Base-by-base conservation (phyloP, 2,797 vertebrate genomes). In the Orientallactaga sibirica region DNA sequence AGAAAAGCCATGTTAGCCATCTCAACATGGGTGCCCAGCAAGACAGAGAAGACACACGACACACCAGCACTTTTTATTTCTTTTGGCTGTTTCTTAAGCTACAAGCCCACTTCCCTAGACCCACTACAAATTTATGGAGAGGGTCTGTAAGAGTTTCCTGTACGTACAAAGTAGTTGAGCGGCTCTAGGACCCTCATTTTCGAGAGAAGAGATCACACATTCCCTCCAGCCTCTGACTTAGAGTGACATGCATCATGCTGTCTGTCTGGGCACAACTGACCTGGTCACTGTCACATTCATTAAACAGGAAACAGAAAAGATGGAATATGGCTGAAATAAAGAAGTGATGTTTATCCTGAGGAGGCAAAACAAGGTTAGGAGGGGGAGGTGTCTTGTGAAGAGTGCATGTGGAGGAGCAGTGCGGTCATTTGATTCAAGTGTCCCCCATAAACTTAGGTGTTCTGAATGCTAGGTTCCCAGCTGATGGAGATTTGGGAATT, bases 1-100 rank as follows among this genome's bases (percentile, higher is more conserved):
- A 91, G 93, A 75, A 93, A 96, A 95, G 86, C 96, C 96, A 79
- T 91, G 58, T 96, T 96, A 92, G 58, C 73, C 86, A 25, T 22
- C 82, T 95, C 67, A 68, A 5, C 62, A 75, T 91, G 79, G 84
- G 93, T 97, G 86, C 92, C 75, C 58, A 81, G 76, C n/a, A 55
- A 71, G 55, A 92, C 77, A 58, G 55, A 58, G 55, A 61, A 71
- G 55, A 93, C 77, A 94, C 77, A 92, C 9, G 55, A 93, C 77
- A 94, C 77, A 92, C 9, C 41, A 92, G 27, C 85, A 41, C 52
- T 22, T 75, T 95, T 92, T 75, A 16, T 29, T 96, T 98, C 91
- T 78, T 94, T 58, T 70, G 74, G 75, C 37, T 96, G 82, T 92
- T 48, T 33, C 70, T 29, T 91, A 43, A 16, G 27, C 92, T 86